A percentile compares a stretch with the other conserved stretches of the same genome.
Conservation (phyloP, 1,140 invertebrate species). For the Drosophila aff. region DNA sequence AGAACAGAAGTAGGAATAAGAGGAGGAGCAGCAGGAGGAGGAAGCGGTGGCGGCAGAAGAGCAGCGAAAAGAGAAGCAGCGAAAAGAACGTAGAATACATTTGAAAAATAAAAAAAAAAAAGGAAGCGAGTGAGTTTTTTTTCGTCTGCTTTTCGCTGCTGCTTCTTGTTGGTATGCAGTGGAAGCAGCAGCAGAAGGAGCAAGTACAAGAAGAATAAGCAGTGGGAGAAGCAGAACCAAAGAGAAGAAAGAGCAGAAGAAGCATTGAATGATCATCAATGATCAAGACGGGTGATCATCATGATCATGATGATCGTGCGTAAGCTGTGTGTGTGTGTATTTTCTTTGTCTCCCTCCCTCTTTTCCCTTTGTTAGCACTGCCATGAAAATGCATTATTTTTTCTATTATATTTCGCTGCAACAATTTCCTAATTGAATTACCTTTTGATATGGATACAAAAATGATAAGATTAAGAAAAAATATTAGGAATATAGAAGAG, state of each 20-base stretch:
- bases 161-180: conserved; percentile 51
- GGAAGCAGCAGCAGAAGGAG: conserved; percentile 24
- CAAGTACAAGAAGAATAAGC: conserved; percentile 3
- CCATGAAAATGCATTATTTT: conserved; percentile 68
- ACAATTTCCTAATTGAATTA: conserved; percentile 67
- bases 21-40: background rate
- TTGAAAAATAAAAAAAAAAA: conserved; percentile 62
- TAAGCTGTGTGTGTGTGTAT: conserved; percentile 26
- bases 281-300: conserved; percentile 33
- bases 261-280: conserved; percentile 39
- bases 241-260: conserved; percentile 1
- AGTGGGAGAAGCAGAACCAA: conserved; percentile 11
- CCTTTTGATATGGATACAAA: conserved; percentile 37
- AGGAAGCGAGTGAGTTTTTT: conserved; percentile 63
- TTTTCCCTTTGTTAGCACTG: conserved; percentile 50
- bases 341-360: conserved; percentile 12
- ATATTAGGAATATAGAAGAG: background rate
- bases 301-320: conserved; percentile 46
- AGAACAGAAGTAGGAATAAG: conserved; percentile 3
- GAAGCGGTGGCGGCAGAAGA: conserved; percentile 7
- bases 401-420: conserved; percentile 19
- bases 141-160: conserved; percentile 16
- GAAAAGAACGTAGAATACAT: conserved; percentile 54
- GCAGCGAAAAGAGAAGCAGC: conserved; percentile 12
- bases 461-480: conserved; percentile 17